Evolutionary conservation across 1,140 invertebrate species (phyloP).

Genomic region (Hylyphantes graminicola): DNA sequence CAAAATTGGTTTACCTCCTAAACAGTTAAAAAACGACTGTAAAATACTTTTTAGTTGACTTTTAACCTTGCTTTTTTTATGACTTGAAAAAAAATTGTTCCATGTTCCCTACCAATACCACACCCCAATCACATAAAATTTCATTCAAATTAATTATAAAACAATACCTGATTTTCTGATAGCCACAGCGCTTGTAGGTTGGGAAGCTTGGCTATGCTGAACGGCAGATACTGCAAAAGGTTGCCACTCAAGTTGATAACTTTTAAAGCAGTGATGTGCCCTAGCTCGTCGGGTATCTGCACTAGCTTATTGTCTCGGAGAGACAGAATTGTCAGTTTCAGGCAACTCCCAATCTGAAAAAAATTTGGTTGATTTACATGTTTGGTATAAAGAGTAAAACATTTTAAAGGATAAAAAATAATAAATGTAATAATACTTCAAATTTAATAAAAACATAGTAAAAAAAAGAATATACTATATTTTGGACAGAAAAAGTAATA

Average conservation of each 20-base stretch:
- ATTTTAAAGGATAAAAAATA: neutral
- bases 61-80: no score
- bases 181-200: conserved; percentile 92
- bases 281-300: conserved; percentile 87
- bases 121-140: no score
- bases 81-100: no score
- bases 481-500: no score
- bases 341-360: conserved; percentile 85
- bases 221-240: conserved; percentile 85
- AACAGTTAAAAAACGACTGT: no score
- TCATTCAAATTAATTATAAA: no score
- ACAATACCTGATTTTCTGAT: conserved; percentile 79
- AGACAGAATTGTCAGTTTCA: conserved; percentile 84
- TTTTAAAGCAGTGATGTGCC: conserved; percentile 83
- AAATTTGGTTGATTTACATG: neutral
- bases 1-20: no score
- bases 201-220: conserved; percentile 85
- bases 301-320: conserved; percentile 83
- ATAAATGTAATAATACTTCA: neutral
- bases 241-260: conserved; percentile 95
- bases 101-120: no score
- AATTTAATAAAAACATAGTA: no score
- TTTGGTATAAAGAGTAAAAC: neutral
- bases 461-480: no score
- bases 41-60: no score